Evolutionary conservation across 2,113 vertebrate species (phyloP).

Genomic region (Megaceryle torquata): DNA sequence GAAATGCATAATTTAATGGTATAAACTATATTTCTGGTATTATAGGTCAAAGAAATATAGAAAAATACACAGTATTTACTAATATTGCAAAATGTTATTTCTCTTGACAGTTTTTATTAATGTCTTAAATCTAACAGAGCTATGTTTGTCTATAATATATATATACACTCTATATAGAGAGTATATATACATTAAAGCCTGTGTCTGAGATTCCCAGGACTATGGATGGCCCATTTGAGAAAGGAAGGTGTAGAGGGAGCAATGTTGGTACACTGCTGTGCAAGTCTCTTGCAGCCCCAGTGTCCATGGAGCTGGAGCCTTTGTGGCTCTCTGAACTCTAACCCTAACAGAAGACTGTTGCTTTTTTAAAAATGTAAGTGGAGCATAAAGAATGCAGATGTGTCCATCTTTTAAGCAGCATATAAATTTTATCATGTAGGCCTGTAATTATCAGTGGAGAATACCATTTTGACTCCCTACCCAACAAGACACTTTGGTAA

Average conservation of each 20-base stretch:
- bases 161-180: too few relatives aligned
- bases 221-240: too few relatives aligned
- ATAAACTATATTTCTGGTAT: conserved; percentile 61
- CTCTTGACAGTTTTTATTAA: conserved; percentile 21
- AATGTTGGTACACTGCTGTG: too few relatives aligned
- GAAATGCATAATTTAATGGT: conserved; percentile 51
- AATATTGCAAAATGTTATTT: conserved; percentile 67
- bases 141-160: too few relatives aligned
- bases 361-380: not conserved
- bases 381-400: not conserved
- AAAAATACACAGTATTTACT: conserved; percentile 61
- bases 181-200: too few relatives aligned
- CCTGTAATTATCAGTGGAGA: not conserved
- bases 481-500: not conserved
- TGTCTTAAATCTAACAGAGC: conserved; percentile 36
- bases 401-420: not conserved
- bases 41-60: conserved; percentile 65
- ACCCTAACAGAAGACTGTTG: too few relatives aligned
- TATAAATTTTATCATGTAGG: not conserved
- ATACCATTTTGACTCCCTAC: not conserved
- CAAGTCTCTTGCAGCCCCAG: too few relatives aligned
- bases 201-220: too few relatives aligned
- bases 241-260: too few relatives aligned
- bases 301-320: too few relatives aligned
- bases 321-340: too few relatives aligned